Evolutionary conservation across 1,140 invertebrate genomes (phyloP).

Genomic region (Bombus waltoni): DNA sequence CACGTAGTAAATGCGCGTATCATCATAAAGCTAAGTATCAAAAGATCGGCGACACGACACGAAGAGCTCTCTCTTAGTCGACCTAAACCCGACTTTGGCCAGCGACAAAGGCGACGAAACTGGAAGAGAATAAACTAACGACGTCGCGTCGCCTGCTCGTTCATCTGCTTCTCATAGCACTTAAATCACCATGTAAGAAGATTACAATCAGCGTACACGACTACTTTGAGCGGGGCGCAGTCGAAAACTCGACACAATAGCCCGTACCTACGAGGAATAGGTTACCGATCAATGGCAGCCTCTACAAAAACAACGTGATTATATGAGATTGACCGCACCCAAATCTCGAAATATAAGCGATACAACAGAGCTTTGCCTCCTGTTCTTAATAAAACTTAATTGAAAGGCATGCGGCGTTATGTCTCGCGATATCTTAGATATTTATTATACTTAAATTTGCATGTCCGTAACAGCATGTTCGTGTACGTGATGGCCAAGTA

Average conservation of each 20-base stretch:
- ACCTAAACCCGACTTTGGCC: background rate
- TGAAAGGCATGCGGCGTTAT: background rate
- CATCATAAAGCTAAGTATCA: constrained; percentile 30
- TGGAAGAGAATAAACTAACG: constrained; percentile 58
- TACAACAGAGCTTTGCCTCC: constrained; percentile 6
- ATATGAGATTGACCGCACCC: constrained; percentile 52
- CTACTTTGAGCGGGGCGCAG: constrained; percentile 35
- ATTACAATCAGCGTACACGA: constrained; percentile 70
- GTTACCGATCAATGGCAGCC: constrained; percentile 48
- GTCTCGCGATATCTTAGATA: background rate
- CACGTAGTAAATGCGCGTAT: constrained; percentile 37
- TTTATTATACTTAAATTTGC: background rate
- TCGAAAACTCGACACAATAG: constrained; percentile 59
- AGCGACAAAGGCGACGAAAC: constrained; percentile 57
- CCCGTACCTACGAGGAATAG: constrained; percentile 55
- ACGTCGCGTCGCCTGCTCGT: constrained; percentile 25
- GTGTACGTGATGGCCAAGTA: too few relatives aligned
- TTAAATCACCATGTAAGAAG: constrained; percentile 68
- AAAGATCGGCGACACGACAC: constrained; percentile 22
- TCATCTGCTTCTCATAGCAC: constrained; percentile 41
- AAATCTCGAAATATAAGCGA: constrained; percentile 43
- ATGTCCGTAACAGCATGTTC: too few relatives aligned
- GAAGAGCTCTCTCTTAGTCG: constrained; percentile 16
- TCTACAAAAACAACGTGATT: constrained; percentile 38
- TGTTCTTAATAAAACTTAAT: constrained; percentile 32